Evolutionary conservation across 2,797 vertebrate genomes (phyloP).

Genomic region (Pristis pectinata): DNA sequence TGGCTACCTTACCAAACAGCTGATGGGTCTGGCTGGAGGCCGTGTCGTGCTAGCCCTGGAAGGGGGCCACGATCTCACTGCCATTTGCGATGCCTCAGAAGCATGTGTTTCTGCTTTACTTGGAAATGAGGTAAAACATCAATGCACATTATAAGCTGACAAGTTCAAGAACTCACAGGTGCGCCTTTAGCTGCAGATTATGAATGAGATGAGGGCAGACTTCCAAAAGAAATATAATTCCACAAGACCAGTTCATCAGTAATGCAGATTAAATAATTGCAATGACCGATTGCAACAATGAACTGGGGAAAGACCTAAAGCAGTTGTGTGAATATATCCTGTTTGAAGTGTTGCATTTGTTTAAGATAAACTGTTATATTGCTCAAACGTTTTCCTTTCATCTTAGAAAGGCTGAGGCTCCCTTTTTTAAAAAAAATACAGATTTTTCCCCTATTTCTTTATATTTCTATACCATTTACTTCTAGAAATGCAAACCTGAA

Average conservation of each 20-base stretch:
- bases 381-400: neutral
- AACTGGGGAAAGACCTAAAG: neutral
- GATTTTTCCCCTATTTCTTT: neutral
- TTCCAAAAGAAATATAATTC: conserved; percentile 19
- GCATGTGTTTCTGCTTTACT: conserved; percentile 90
- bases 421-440: neutral
- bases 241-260: conserved; percentile 18
- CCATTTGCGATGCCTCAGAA: conserved; percentile 95
- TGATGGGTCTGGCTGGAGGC: conserved; percentile 90
- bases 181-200: conserved; percentile 14
- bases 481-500: neutral
- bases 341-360: neutral
- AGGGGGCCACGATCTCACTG: conserved; percentile 93
- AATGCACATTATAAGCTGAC: conserved; percentile 17
- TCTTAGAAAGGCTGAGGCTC: neutral
- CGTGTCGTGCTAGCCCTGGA: conserved; percentile 86
- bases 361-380: neutral
- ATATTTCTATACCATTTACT: neutral
- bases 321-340: conserved; percentile 17
- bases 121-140: conserved; percentile 79
- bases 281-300: neutral
- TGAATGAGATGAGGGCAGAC: conserved; percentile 32
- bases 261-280: conserved; percentile 4
- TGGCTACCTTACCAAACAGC: conserved; percentile 93
- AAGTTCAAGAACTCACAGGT: conserved; percentile 18